These are phyloP conservation scores for Borostomias antarcticus DNA, from an alignment of 2,797 vertebrate genomes.

Conservation along the genomic window DNA sequence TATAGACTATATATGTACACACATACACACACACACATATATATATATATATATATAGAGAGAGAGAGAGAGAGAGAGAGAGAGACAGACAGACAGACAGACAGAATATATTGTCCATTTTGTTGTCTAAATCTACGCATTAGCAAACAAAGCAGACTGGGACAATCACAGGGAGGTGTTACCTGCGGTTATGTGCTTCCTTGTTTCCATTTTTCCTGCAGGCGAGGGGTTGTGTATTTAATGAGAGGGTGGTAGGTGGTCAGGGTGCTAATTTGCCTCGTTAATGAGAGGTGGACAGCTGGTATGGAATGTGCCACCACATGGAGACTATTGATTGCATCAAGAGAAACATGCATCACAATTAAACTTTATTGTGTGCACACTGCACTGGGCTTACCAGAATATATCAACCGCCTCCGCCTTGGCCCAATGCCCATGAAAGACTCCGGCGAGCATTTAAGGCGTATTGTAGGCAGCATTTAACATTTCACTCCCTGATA, in stretches of 20 bases:
- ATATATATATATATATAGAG: no score
- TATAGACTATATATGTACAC: no score
- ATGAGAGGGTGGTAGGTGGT: constrained; percentile 37
- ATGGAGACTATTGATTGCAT: constrained; percentile 53
- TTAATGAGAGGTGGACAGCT: constrained; percentile 63
- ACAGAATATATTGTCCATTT: no score
- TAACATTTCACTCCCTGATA: background rate
- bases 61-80: no score
- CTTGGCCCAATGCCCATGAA: constrained; percentile 9
- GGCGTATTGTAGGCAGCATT: background rate
- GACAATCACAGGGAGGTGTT: constrained; percentile 12
- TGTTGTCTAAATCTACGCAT: no score
- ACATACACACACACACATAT: no score
- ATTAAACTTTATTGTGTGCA: constrained; percentile 32
- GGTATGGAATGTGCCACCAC: constrained; percentile 46
- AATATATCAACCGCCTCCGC: constrained; percentile 22
- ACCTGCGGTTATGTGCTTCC: constrained; percentile 43
- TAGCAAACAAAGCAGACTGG: background rate
- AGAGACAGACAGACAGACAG: no score
- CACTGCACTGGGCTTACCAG: constrained; percentile 24
- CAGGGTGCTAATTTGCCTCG: constrained; percentile 44
- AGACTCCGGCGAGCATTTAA: background rate
- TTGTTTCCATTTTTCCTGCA: constrained; percentile 33
- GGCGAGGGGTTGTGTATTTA: constrained; percentile 43
- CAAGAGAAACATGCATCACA: constrained; percentile 38